Evolutionary conservation across 1,140 invertebrate species (phyloP), one percentile per base, ranked within the genome.

Genomic region (Triops cancriformis): DNA sequence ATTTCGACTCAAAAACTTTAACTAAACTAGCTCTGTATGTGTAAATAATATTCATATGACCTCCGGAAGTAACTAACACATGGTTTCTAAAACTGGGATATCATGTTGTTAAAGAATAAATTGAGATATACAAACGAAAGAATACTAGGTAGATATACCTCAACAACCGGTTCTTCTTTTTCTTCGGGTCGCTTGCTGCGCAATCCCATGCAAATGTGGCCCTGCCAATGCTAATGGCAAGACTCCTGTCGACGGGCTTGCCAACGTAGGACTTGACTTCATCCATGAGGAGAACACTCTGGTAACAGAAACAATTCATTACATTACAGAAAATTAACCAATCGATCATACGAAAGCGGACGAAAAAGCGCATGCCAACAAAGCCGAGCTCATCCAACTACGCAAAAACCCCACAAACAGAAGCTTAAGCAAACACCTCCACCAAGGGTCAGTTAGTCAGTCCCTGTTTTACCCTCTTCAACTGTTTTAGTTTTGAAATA

Each of bases 131-230:
- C 10, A 10, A 64, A 23, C 23, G 51, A 64, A 0, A 23, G 14
- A 64, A 64, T 14, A 64, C 51, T 64, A n/a, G n/a, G n/a, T n/a
- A n/a, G n/a, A n/a, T n/a, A n/a, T 64, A 64, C 51, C 14, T 64
- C 9, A 79, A 82, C 27, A 74, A 27, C 14, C 76, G 77, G 83
- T 79, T 83, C 81, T 82, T 82, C 78, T 74, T 83, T 81, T 79
- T 79, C 37, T 76, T 80, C 75, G 80, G 79, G 74, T 51, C 5
- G 5, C 10, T 79, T 79, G 74, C 80, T 81, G 11, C 75, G 75
- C 74, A 78, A 73, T 84, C 84, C 83, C 87, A 89, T 43, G 84
- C 82, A 73, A 90, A 88, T 27, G 86, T 86, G 12, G 86, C 89
- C 75, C 88, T 85, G 14, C 85, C 83, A 42, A 90, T 83, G 31